Base-by-base conservation (phyloP, 2,797 vertebrate genomes). In the Platyrinchus mystaceus region DNA sequence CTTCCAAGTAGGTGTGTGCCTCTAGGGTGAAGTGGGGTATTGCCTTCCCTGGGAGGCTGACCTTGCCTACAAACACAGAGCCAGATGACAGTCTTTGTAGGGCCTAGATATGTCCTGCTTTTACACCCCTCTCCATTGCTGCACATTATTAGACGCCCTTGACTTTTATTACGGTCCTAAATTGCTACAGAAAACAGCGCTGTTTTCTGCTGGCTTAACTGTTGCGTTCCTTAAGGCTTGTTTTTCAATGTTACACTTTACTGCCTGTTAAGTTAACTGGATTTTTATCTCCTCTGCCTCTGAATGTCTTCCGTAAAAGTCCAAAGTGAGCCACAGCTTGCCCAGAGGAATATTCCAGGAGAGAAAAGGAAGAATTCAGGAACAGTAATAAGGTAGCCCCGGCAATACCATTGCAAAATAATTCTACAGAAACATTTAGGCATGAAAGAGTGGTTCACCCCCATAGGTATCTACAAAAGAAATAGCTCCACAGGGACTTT, bases 191-290 rank as follows among this genome's bases (percentile, higher is more conserved):
- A 91, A 93, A 94, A 56, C n/a, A 64, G 44, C 41, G 15, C 64
- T 94, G 77, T 95, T 94, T 89, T 89, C 77, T 84, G 46, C 49
- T 88, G 64, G 52, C 58, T 94, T 95, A 95, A 92, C 87, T 94
- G 17, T 76, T 91, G 69, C 47, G 19, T 91, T 89, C 87, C 66
- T 95, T 96, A 91, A 95, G 90, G 88, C 87, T 94, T 93, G 53
- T 88, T 96, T 96, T 92, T 91, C 85, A 89, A 13, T 69, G 78
- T 30, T 89, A 69, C 52, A 84, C 71, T 78, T 96, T 81, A 79
- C 84, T 87, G 73, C 81, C 91, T 87, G 81, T 89, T 95, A 94
- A 95, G 95, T 94, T 96, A 95, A 95, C 95, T 87, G 92, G 63
- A 90, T 96, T 95, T 94, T 96, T 87, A 94, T 93, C 95, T 95